Evolutionary conservation across 2,888 invertebrate genomes (phyloP), one percentile per base, ranked within the genome.

Genomic region (Mermis nigrescens): DNA sequence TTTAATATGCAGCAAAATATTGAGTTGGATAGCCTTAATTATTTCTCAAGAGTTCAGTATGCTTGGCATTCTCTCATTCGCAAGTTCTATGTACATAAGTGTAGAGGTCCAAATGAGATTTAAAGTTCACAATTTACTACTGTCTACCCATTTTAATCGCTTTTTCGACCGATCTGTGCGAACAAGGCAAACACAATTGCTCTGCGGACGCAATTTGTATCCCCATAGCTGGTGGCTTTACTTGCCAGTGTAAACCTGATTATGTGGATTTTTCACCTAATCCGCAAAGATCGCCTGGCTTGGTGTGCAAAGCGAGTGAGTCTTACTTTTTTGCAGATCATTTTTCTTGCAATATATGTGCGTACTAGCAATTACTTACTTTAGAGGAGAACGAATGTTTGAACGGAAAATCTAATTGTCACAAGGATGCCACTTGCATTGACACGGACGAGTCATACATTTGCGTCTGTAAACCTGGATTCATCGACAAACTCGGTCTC

Each of bases 211-310:
- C 72, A 1, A 31, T 68, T 19, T 71, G 72, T 60, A 67, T 69
- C 4, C 69, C 72, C 56, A 70, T 68, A 29, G 29, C 54, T 3
- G 63, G 61, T 32, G 66, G 67, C 4, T 72, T 67, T 59, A 66
- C 69, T 12, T 72, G 72, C 60, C 62, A 68, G 28, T 71, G 71
- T 64, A 69, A 69, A 58, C 64, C 67, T n/a, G 70, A 69, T 29
- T 71, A 63, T 63, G 66, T 71, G 55, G 71, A 71, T 60, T 66
- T 66, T 55, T 71, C 71, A 22, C 71, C 71, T 27, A 71, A 70
- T 58, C 68, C 68, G 1, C 67, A 54, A 19, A 38, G 57, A 26
- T 59, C 58, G 66, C 51, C 66, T 63, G 60, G 64, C 31, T 26
- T 51, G 12, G 58, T 60, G 15, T 64, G 64, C 58, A 52, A 27